phyloP scores from a whole-genome alignment of 2,888 invertebrate species.

The Myopa testacea region DNA sequence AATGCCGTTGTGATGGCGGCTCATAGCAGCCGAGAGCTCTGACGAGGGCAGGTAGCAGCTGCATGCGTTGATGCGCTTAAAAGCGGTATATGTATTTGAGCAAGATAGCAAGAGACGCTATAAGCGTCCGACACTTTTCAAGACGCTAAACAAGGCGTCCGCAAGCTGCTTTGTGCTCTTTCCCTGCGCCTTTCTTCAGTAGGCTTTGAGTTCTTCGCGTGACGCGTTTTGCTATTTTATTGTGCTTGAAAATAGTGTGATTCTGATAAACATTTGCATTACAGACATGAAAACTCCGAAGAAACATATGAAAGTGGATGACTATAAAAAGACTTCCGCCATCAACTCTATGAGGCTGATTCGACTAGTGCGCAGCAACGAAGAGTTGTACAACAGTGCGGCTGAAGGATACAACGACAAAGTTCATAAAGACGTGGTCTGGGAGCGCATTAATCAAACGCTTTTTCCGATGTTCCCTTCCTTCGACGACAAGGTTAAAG shows the following conservation, averaged over 20 bases:
- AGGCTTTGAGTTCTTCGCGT: conserved; percentile 7
- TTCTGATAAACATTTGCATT: not conserved
- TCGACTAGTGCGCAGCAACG: conserved; percentile 46
- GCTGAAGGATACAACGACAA: conserved; percentile 45
- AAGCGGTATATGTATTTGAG: not conserved
- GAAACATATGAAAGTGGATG: not conserved
- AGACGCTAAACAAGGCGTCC: conserved; percentile 9
- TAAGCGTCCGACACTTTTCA: conserved; percentile 6
- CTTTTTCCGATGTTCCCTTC: conserved; percentile 46
- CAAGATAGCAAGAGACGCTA: conserved; percentile 31
- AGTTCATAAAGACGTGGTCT: conserved; percentile 46
- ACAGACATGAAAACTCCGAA: conserved; percentile 9
- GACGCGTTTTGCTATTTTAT: conserved; percentile 3
- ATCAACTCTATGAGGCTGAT: conserved; percentile 48
- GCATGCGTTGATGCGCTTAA: conserved; percentile 1
- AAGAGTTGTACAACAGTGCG: conserved; percentile 47
- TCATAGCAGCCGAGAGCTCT: conserved; percentile 20
- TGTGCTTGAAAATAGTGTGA: not conserved
- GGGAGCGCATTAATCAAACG: conserved; percentile 47
- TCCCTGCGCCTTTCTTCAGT: conserved; percentile 18
- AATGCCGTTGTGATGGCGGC: conserved; percentile 6
- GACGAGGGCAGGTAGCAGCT: conserved; percentile 14
- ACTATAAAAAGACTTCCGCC: conserved; percentile 44
- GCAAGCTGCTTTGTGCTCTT: conserved; percentile 20
- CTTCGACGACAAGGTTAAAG: conserved; percentile 38